Conservation (phyloP, 1,140 invertebrate genomes). For the Dufourea novaeangliae region DNA sequence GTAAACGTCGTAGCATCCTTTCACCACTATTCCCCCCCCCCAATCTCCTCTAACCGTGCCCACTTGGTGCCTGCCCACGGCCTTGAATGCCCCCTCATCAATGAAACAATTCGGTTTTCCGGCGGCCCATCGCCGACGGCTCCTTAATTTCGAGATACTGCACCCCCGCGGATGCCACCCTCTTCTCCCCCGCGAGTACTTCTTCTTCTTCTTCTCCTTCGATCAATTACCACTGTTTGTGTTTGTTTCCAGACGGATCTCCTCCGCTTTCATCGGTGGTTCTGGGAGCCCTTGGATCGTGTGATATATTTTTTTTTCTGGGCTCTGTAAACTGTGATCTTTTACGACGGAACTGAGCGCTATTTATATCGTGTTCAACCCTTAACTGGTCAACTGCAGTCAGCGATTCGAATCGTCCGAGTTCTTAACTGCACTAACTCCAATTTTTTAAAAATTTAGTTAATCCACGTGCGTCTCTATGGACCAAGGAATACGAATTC, state of each 20-base stretch:
- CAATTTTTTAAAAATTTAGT: too few species aligned
- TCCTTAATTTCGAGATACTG: constrained; percentile 49
- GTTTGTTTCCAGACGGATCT: constrained; percentile 14
- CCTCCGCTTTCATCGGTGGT: not conserved
- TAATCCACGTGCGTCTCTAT: too few species aligned
- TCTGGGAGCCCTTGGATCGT: too few species aligned
- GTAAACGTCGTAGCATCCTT: constrained; percentile 74
- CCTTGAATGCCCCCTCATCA: constrained; percentile 80
- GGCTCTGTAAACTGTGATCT: too few species aligned
- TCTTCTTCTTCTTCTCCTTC: constrained; percentile 20
- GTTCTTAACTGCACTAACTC: too few species aligned
- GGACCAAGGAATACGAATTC: too few species aligned
- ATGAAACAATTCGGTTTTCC: constrained; percentile 78
- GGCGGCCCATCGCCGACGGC: constrained; percentile 56
- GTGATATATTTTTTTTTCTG: too few species aligned
- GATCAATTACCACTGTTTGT: constrained; percentile 33
- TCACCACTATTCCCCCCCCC: constrained; percentile 40
- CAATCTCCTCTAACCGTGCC: constrained; percentile 30
- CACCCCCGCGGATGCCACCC: constrained; percentile 2
- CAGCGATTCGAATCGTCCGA: too few species aligned
- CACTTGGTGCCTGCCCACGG: constrained; percentile 47
- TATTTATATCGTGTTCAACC: too few species aligned
- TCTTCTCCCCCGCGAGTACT: not conserved
- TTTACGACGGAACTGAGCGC: too few species aligned
- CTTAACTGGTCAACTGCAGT: too few species aligned